Percentiles rank a stretch among this genome's conserved stretches.
Evolutionary conservation across 2,797 vertebrate genomes (phyloP).

Genomic region (Cottoperca gobio): DNA sequence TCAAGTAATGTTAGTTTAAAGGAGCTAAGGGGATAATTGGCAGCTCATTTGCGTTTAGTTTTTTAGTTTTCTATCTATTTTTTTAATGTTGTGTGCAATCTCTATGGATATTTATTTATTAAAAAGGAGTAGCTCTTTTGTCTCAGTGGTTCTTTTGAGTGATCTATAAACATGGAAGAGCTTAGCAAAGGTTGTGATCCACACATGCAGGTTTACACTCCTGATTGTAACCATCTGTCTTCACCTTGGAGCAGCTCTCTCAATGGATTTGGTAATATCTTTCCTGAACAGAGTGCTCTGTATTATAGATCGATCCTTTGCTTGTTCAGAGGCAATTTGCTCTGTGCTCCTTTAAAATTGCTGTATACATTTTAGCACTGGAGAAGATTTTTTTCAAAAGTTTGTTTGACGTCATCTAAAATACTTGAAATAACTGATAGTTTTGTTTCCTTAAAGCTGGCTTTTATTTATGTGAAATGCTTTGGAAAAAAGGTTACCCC

Average conservation of each 20-base stretch:
- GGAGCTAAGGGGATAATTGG: no score
- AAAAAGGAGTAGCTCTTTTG: not conserved
- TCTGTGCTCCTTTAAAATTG: not conserved
- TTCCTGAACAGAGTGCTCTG: conserved; percentile 30
- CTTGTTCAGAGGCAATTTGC: conserved; percentile 30
- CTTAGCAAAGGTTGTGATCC: not conserved
- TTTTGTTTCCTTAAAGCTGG: not conserved
- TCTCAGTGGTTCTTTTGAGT: not conserved
- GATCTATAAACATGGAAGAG: not conserved
- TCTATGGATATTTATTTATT: not conserved
- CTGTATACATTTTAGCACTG: not conserved
- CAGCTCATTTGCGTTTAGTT: no score
- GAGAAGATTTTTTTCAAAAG: not conserved
- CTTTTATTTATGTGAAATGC: not conserved
- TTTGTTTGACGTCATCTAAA: conserved; percentile 7
- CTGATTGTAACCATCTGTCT: conserved; percentile 33
- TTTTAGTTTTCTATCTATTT: not conserved
- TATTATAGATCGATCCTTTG: conserved; percentile 23
- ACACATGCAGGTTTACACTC: not conserved
- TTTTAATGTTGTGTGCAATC: no score
- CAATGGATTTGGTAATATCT: not conserved
- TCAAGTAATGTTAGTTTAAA: no score
- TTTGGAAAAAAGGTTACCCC: not conserved
- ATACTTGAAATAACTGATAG: not conserved
- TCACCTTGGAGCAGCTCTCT: conserved; percentile 30